Evolutionary conservation across 2,888 invertebrate genomes (phyloP), one percentile per base, ranked within the genome.

Genomic region (Scaptomyza flava): DNA sequence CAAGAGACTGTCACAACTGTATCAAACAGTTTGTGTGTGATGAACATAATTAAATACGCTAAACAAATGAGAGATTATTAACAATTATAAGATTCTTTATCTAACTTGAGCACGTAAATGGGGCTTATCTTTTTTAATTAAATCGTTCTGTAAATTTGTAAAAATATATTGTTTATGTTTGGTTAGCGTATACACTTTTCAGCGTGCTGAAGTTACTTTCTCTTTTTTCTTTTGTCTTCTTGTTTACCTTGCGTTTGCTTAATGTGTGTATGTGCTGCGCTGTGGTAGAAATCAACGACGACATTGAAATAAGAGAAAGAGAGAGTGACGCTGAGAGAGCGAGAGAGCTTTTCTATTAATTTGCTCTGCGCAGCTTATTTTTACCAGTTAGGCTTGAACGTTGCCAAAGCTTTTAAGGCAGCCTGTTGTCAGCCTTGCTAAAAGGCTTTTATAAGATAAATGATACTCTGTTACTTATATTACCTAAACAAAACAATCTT

Each of bases 371-470:
- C 69, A 63, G 56, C 48, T 33, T 36, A 59, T 33, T 36, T 56
- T 72, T 60, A 73, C 64, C 67, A 56, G 51, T 62, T 47, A 48
- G 71, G 68, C 72, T 64, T 64, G 34, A 48, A 61, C 58, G 59
- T 54, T 52, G 14, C 3, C 7, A 52, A 71, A 69, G 71, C 79
- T 75, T 69, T 79, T 7, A 51, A 54, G 34, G 45, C 60, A 58
- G 68, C 70, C 73, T 67, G 74, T 68, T 67, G 54, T 51, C 58
- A 30, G 34, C 17, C 27, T 41, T 31, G 30, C 31, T 14, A 43
- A 47, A 42, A 23, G 14, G n/a, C 36, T 36, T 36, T 36, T 7
- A 14, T 36, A 36, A 9, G 7, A 9, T 31, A 9, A 31, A 31
- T 3, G 9, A 14, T 36, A 36, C 36, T 12, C n/a, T 36, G 2